Evolutionary conservation across 1,140 invertebrate genomes (phyloP), one percentile per base, ranked within the genome.

Genomic region (Amphibalanus amphitrite): DNA sequence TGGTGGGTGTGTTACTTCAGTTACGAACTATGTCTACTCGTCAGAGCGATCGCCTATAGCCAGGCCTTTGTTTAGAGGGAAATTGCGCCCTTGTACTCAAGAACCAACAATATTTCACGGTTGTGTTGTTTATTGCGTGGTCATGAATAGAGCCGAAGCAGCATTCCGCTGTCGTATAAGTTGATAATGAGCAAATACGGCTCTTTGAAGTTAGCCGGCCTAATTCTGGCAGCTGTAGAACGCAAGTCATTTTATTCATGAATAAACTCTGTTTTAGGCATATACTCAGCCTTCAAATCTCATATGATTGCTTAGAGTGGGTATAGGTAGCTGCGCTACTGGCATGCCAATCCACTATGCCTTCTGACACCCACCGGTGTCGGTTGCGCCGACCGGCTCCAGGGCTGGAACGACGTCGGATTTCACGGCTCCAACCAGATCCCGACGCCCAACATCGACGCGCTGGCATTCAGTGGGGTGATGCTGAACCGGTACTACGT

Each of bases 351-450:
- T 26, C 13, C 8, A 17, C 28, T 65, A 30, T 74, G n/a, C 20
- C 1, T 29, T 67, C 28, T 72, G 74, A 74, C 72, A 26, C 65
- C 13, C 25, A 73, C 28, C 28, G 3, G 64, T 65, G 67, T 28
- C 33, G 30, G 0, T 20, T 3, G 20, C 26, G 28, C 28, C 28
- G n/a, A 26, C 10, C 28, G 30, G 10, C 29, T 71, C 28, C 68
- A 76, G 75, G 75, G 75, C n/a, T 76, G 74, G 71, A 76, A 92
- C 79, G 91, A 95, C 82, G 89, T 94, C 10, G 89, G 91, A 68
- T 93, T 93, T 78, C 92, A 93, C 79, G 92, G 92, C 1, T 89
- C 88, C 0, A 83, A 89, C 73, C 88, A 95, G 80, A 89, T 92
- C 74, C 84, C 86, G 69, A 93, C 91, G 0, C 90, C 90, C 1